These are phyloP conservation scores for Homalodisca vitripennis DNA, from an alignment of 1,140 invertebrate species.

Conservation along the genomic window DNA sequence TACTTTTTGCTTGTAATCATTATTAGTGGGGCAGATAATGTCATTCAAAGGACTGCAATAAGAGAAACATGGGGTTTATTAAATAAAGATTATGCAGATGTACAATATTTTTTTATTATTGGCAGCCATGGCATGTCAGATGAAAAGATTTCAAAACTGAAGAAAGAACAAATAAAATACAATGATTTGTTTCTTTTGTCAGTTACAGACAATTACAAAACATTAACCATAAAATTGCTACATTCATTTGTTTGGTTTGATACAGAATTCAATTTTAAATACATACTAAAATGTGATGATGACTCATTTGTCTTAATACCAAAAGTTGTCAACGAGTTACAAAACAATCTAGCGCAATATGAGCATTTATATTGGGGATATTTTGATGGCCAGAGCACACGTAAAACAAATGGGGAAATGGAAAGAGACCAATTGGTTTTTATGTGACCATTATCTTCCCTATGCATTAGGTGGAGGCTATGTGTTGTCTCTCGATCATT, in stretches of 20 bases:
- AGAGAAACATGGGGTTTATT: constrained; percentile 67
- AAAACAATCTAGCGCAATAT: constrained; percentile 41
- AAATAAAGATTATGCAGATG: constrained; percentile 48
- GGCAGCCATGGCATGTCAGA: constrained; percentile 57
- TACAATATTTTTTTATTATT: constrained; percentile 70
- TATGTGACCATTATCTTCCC: constrained; percentile 92
- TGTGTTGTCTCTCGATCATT: constrained; percentile 76
- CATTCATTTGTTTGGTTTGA: constrained; percentile 56
- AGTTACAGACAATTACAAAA: constrained; percentile 66
- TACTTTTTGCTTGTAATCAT: constrained; percentile 58
- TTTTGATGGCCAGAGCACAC: constrained; percentile 79
- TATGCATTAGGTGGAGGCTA: constrained; percentile 97
- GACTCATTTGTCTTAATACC: constrained; percentile 76
- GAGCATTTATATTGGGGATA: constrained; percentile 85
- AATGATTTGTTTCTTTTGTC: constrained; percentile 66
- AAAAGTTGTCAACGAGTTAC: constrained; percentile 58
- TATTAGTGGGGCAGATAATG: constrained; percentile 54
- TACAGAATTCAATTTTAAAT: constrained; percentile 61
- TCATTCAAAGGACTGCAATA: constrained; percentile 47
- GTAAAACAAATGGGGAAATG: constrained; percentile 81
- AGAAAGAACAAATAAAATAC: constrained; percentile 61
- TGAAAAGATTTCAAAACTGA: constrained; percentile 51
- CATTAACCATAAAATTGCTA: constrained; percentile 72
- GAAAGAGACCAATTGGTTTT: constrained; percentile 82
- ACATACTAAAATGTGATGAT: constrained; percentile 82